Evolutionary conservation across 2,888 invertebrate species (phyloP).

Genomic region (Lasioglossum pauxillum): DNA sequence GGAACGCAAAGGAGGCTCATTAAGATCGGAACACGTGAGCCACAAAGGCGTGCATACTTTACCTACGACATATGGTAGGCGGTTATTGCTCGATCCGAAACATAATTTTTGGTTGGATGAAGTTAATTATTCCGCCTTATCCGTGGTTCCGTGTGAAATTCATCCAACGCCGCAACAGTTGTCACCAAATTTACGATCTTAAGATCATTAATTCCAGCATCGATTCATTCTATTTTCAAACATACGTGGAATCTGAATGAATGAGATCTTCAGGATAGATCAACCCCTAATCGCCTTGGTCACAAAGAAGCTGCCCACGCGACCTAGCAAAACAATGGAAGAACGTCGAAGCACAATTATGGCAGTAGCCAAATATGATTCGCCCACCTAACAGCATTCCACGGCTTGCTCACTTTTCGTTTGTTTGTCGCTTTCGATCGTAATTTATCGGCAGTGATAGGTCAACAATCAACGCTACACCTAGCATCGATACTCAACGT

Average conservation of each 20-base stretch:
- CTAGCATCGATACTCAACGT: not conserved
- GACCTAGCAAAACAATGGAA: slow-evolving; percentile 56
- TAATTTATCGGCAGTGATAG: slow-evolving; percentile 28
- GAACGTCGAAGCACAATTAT: slow-evolving; percentile 58
- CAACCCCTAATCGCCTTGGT: slow-evolving; percentile 37
- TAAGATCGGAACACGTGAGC: slow-evolving; percentile 66
- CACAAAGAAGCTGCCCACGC: slow-evolving; percentile 43
- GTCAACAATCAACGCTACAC: slow-evolving; percentile 20
- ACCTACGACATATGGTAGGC: slow-evolving; percentile 75
- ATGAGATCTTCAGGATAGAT: slow-evolving; percentile 21
- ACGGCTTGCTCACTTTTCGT: slow-evolving; percentile 40
- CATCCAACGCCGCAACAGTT: not conserved
- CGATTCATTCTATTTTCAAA: not conserved
- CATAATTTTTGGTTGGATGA: slow-evolving; percentile 47
- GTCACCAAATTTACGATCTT: not conserved
- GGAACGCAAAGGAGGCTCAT: slow-evolving; percentile 59
- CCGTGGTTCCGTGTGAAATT: not conserved
- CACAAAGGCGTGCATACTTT: slow-evolving; percentile 52
- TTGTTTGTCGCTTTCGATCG: slow-evolving; percentile 28
- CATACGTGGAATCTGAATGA: not conserved
- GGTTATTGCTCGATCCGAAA: slow-evolving; percentile 58
- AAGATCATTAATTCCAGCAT: not conserved
- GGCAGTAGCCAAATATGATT: slow-evolving; percentile 60
- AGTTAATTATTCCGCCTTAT: slow-evolving; percentile 46
- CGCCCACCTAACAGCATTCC: slow-evolving; percentile 54